phyloP scores from a whole-genome alignment of 2,797 vertebrate species.

The Argya squamiceps region DNA sequence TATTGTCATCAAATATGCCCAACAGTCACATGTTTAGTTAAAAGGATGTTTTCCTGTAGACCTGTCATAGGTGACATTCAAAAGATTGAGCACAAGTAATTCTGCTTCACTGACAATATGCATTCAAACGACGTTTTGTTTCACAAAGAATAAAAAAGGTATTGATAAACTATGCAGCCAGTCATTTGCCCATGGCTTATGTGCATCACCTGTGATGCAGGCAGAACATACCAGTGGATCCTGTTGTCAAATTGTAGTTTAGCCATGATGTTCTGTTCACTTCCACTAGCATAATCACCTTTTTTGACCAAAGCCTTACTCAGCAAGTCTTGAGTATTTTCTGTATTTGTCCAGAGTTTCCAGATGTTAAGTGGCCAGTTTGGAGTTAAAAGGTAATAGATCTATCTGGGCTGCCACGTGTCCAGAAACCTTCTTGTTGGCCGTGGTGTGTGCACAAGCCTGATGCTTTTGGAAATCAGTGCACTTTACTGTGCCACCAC shows the following conservation, averaged over 20 bases:
- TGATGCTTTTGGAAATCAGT: not conserved
- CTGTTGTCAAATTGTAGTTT: not conserved
- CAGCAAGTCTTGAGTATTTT: not conserved
- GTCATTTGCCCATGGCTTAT: not conserved
- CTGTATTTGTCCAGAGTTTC: not conserved
- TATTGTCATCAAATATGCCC: conserved; percentile 15
- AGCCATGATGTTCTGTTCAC: not conserved
- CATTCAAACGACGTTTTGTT: not conserved
- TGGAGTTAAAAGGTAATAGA: not conserved
- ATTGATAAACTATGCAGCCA: not conserved
- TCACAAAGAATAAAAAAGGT: not conserved
- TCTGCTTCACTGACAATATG: not conserved
- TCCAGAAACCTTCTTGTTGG: not conserved
- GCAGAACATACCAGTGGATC: not conserved
- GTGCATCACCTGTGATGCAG: not conserved
- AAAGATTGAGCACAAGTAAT: not conserved
- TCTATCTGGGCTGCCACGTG: not conserved
- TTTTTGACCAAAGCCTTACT: not conserved
- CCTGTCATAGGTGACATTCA: not conserved
- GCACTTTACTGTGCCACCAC: not conserved
- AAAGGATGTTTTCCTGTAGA: conserved; percentile 18
- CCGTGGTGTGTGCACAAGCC: not conserved
- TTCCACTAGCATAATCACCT: not conserved
- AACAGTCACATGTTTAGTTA: not conserved
- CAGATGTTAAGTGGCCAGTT: not conserved